Percentiles rank a stretch among this genome's conserved stretches.
Evolutionary conservation across 2,113 vertebrate species (phyloP).

Genomic region (Sphaerodactylus townsendi): DNA sequence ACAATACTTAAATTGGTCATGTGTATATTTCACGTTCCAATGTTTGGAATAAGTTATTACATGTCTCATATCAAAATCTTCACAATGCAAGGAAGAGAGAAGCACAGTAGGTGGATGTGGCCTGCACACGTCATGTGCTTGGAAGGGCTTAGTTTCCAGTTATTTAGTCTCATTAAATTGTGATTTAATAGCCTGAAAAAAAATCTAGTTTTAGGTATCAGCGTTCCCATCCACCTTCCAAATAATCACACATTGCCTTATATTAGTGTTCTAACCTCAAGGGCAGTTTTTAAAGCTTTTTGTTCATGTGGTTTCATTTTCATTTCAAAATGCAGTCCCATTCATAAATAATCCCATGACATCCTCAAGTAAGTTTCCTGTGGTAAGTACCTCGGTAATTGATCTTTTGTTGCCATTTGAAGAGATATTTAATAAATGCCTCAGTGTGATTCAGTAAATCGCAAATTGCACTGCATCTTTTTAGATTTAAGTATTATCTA

Average conservation of each 20-base stretch:
- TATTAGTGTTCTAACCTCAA: not conserved
- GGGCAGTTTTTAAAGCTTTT: not conserved
- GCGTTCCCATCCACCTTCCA: not conserved
- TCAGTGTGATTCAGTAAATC: not conserved
- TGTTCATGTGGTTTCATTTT: not conserved
- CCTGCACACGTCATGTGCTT: not conserved
- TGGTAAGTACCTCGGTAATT: not conserved
- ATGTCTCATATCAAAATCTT: not conserved
- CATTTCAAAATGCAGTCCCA: not conserved
- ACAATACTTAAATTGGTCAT: not conserved
- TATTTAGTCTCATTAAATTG: not conserved
- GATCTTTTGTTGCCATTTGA: conserved; percentile 1
- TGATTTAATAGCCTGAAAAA: not conserved
- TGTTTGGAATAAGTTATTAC: not conserved
- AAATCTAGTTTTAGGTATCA: not conserved
- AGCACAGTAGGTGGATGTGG: not conserved
- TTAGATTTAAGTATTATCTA: not conserved
- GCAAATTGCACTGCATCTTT: not conserved
- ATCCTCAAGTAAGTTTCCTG: not conserved
- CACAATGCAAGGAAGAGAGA: no score
- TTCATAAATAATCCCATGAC: not conserved
- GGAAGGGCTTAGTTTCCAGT: not conserved
- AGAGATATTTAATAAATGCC: not conserved
- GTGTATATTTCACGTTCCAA: not conserved
- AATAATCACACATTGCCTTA: not conserved